A percentile compares a stretch with the other conserved stretches of the same genome.
These are phyloP conservation scores for Nemapogon koenigi DNA, from an alignment of 2,888 invertebrate genomes.

Conservation along the genomic window DNA sequence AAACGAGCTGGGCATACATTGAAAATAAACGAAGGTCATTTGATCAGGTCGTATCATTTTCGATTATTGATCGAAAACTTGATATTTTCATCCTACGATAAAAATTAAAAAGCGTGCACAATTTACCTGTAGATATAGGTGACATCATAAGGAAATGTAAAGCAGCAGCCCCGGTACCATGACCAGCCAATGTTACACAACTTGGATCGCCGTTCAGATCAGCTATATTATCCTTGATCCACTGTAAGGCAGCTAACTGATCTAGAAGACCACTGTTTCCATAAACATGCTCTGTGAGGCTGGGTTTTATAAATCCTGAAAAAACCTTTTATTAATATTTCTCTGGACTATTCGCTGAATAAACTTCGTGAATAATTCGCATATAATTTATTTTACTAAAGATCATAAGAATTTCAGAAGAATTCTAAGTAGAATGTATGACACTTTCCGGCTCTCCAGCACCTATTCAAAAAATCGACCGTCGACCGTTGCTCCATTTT, in stretches of 20 bases:
- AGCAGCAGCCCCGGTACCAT: conserved; percentile 94
- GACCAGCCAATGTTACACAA: conserved; percentile 91
- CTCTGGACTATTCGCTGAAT: too few relatives aligned
- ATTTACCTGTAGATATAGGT: conserved; percentile 74
- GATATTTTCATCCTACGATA: too few relatives aligned
- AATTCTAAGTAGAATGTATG: neutral
- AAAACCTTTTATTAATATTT: too few relatives aligned
- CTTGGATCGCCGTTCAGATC: conserved; percentile 89
- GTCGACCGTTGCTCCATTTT: too few relatives aligned
- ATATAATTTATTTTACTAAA: too few relatives aligned
- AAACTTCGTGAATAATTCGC: too few relatives aligned
- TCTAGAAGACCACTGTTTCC: conserved; percentile 95
- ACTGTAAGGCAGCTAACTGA: conserved; percentile 91
- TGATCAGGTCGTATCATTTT: too few relatives aligned
- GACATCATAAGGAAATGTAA: conserved; percentile 94
- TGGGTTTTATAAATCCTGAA: conserved; percentile 82
- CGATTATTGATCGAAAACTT: too few relatives aligned
- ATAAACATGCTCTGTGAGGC: conserved; percentile 73
- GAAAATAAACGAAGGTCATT: too few relatives aligned
- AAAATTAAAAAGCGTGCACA: neutral
- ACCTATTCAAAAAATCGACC: too few relatives aligned
- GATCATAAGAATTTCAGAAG: too few relatives aligned
- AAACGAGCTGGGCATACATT: too few relatives aligned
- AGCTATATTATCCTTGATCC: conserved; percentile 93
- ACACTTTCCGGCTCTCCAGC: conserved; percentile 20